These are phyloP conservation scores for Puntigrus tetrazona DNA, from an alignment of 2,113 vertebrate genomes.

Conservation along the genomic window DNA sequence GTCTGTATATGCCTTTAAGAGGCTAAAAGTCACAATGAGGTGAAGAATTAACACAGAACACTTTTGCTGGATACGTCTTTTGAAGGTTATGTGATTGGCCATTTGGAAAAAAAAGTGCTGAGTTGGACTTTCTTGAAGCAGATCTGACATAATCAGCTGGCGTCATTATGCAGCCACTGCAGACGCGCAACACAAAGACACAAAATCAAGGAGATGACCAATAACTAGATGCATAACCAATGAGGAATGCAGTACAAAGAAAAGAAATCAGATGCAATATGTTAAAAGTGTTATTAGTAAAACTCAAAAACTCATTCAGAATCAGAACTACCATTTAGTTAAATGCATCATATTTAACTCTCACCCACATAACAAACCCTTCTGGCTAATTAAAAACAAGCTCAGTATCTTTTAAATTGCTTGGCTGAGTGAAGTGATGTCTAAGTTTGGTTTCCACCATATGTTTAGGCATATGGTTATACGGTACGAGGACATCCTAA, in stretches of 20 bases:
- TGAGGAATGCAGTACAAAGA: neutral
- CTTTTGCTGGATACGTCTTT: neutral
- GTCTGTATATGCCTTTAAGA: neutral
- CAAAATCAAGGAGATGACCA: neutral
- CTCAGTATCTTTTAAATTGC: constrained; percentile 19
- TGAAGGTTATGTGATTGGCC: neutral
- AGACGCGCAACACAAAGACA: neutral
- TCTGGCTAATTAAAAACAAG: constrained; percentile 34
- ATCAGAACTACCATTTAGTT: neutral
- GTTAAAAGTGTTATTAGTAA: neutral
- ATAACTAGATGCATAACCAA: neutral
- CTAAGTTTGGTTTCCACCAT: constrained; percentile 44
- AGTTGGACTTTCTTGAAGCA: constrained; percentile 2
- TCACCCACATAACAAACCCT: constrained; percentile 12
- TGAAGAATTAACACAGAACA: neutral
- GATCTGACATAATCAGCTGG: constrained; percentile 49
- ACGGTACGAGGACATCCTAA: constrained; percentile 8
- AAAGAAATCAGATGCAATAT: neutral
- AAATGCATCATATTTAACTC: constrained; percentile 3
- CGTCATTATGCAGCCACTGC: neutral
- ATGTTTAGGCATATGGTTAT: constrained; percentile 49
- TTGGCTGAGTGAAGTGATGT: constrained; percentile 21
- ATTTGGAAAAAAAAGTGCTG: constrained; percentile 35
- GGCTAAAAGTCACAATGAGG: neutral
- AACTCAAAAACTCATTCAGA: constrained; percentile 11